Conservation (phyloP, 2,888 invertebrate species). For the Choristoneura rosaceana region DNA sequence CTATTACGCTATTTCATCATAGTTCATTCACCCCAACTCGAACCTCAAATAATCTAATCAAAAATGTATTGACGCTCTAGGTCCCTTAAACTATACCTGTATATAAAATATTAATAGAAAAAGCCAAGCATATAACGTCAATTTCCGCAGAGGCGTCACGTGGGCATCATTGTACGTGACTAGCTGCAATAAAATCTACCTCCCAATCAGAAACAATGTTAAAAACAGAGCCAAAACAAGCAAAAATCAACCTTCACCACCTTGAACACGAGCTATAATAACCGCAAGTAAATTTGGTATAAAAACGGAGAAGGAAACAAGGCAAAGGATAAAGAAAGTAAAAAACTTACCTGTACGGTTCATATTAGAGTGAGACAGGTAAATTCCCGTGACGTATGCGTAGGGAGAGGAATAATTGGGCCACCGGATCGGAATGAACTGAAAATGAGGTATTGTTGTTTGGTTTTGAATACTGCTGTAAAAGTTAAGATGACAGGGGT, state of each 20-base stretch:
- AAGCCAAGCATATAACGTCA: constrained; percentile 5
- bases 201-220: constrained; percentile 1
- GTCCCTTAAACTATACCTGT: background rate
- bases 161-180: constrained; percentile 11
- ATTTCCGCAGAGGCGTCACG: constrained; percentile 8
- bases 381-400: background rate
- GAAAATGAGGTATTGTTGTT: constrained; percentile 5
- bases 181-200: constrained; percentile 10
- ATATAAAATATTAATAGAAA: constrained; percentile 12
- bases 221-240: background rate
- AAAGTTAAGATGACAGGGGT: background rate
- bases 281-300: background rate
- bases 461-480: background rate
- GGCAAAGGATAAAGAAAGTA: background rate
- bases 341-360: background rate
- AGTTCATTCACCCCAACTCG: background rate
- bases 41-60: background rate
- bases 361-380: background rate
- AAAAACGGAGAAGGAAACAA: background rate
- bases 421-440: background rate
- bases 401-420: constrained; percentile 3
- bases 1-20: background rate
- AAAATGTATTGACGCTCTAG: background rate
- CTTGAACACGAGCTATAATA: background rate
- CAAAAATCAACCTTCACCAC: background rate